Evolutionary conservation across 2,888 invertebrate genomes (phyloP), one percentile per base, ranked within the genome.

Genomic region (Oxycera nigricornis): DNA sequence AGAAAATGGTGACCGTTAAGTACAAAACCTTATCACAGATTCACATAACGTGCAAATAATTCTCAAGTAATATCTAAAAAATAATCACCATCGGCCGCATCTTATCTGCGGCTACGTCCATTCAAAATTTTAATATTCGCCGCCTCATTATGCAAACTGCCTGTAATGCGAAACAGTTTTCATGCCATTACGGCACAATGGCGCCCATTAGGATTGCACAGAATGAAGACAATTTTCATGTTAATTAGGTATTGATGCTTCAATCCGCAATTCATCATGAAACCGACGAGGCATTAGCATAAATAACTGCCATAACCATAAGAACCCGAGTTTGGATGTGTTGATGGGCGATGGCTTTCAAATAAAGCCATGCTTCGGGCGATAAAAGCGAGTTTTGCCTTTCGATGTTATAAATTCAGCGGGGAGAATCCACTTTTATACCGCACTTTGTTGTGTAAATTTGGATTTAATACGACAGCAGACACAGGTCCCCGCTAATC

Each of bases 211-310:
- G 55, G 52, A 65, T 31, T 55, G 31, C 22, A 70, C 52, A 20
- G 35, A 70, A 52, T 70, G 70, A 70, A 22, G 55, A 55, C 55
- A 70, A 52, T 55, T 52, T 70, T 55, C 55, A 70, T 70, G 55
- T 70, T 70, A 55, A 70, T 70, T 70, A 70, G 70, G 70, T 70
- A 70, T 70, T 70, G 70, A 70, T 70, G 70, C 31, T 55, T 55
- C 31, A 70, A 70, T 70, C 55, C 31, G 31, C 55, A 70, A 70
- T 70, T 55, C 70, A 70, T 70, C 70, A 70, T 70, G 55, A 70
- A 70, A 39, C 39, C 62, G 55, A 30, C 52, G 55, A 46, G 24
- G 28, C 55, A 70, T 70, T 70, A 70, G 70, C 70, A 70, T 70
- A 70, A 52, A 70, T 55, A 55, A 55, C 55, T 22, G 4, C 39